A percentile compares a stretch with the other conserved stretches of the same genome.
Conservation (phyloP, 1,140 invertebrate genomes). For the Triops cancriformis region DNA sequence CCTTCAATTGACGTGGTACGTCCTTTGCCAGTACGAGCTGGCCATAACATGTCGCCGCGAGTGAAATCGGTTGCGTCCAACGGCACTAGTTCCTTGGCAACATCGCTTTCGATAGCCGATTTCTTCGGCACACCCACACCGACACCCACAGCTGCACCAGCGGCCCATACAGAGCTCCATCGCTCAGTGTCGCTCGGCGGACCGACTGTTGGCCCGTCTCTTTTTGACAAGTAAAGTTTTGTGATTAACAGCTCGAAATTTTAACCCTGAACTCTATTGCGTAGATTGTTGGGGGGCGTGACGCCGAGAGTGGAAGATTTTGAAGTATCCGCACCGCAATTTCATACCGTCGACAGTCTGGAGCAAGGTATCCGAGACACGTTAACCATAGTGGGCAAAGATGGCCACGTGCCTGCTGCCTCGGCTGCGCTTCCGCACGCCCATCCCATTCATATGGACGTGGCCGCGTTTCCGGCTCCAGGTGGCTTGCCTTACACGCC, state of each 20-base stretch:
- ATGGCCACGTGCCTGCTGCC: background rate
- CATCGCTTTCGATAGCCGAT: conserved; percentile 19
- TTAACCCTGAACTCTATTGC: background rate
- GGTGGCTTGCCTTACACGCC: background rate
- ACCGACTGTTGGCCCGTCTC: conserved; percentile 7
- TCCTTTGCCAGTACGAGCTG: background rate
- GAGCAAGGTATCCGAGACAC: conserved; percentile 22
- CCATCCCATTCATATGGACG: background rate
- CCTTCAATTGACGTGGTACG: background rate
- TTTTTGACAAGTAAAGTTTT: conserved; percentile 22
- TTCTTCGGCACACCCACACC: conserved; percentile 23
- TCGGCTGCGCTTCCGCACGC: background rate
- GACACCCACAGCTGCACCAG: background rate
- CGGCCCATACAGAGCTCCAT: background rate
- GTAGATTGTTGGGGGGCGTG: conserved; percentile 16
- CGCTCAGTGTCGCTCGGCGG: background rate
- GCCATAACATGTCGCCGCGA: background rate
- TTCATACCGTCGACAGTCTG: conserved; percentile 21
- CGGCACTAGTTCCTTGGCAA: conserved; percentile 8
- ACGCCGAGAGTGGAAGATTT: conserved; percentile 11
- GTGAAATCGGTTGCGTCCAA: background rate
- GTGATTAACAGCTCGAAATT: background rate
- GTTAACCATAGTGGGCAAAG: background rate
- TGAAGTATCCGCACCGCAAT: conserved; percentile 16
- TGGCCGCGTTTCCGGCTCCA: background rate